Evolutionary conservation across 2,888 invertebrate species (phyloP), one percentile per base, ranked within the genome.

Genomic region (Siphonodentalium dalli): DNA sequence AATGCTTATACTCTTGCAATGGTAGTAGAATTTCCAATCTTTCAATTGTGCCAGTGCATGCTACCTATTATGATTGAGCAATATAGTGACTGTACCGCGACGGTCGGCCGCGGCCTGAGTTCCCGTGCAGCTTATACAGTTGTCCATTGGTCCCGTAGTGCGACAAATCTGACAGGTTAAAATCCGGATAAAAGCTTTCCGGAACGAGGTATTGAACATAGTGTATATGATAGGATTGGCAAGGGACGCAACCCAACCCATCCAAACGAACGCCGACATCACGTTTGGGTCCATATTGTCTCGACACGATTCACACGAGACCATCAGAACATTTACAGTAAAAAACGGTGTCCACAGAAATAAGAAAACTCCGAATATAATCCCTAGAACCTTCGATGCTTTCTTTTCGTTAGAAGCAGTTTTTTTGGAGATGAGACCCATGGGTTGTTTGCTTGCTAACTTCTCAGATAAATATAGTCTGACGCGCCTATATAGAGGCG

Each of bases 191-290:
- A 80, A 79, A 9, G 79, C 73, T 20, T 69, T 51, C 7, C 79
- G 63, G 62, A 81, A 81, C 23, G 77, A 68, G 7, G 79, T 79
- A 58, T 79, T 81, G 57, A 81, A 80, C 77, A 79, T 79, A 6
- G 80, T 81, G 50, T 81, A 80, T 37, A 81, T 80, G 51, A 81
- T 78, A 6, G 81, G 81, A 48, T 81, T 81, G 20, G 78, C 77
- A 44, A 80, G 63, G 0, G 79, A 78, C 2, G 80, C 77, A 18
- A 72, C 57, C 37, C 78, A 81, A 15, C 81, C 81, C 65, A 81
- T 72, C 81, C 81, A 81, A 4, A 77, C 61, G 49, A 79, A 72
- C 13, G 68, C 58, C 5, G 78, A 71, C 73, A 78, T 75, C 45
- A 77, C 53, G 26, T 72, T 65, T 1, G 71, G 65, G 1, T 72